Percentiles rank a stretch among this genome's conserved stretches.
phyloP scores from a whole-genome alignment of 2,113 vertebrate species.

The Loxodonta africana region DNA sequence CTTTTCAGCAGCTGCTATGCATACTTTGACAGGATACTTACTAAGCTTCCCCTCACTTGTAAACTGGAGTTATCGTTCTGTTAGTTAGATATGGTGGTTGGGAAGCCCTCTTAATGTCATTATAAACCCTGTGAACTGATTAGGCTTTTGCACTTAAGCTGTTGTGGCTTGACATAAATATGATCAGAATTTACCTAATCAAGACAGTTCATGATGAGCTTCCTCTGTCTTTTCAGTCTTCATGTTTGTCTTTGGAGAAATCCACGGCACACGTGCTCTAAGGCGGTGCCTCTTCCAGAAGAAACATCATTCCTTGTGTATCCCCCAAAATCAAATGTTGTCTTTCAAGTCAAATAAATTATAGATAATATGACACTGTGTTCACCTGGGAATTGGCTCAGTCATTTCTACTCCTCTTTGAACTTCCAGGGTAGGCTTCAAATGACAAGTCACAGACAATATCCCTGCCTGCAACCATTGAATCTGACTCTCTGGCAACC shows the following conservation, averaged over 20 bases:
- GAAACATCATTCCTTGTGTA: background rate
- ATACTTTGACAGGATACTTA: background rate
- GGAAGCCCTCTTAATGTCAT: background rate
- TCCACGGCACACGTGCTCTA: background rate
- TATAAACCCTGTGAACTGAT: background rate
- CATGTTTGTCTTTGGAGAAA: background rate
- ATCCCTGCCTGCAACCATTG: background rate
- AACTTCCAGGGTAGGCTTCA: background rate
- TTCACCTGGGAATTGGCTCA: background rate
- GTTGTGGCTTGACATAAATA: background rate
- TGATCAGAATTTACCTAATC: background rate
- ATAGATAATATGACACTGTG: background rate
- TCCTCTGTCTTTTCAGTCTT: background rate
- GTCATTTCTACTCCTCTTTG: background rate
- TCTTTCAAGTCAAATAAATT: background rate
- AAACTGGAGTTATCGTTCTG: background rate
- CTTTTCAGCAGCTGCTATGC: background rate
- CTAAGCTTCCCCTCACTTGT: background rate
- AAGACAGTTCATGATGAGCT: background rate
- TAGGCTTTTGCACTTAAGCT: background rate
- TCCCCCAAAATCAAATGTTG: background rate
- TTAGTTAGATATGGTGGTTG: background rate
- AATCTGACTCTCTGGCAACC: constrained; percentile 60
- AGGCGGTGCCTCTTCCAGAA: background rate
- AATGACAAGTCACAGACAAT: background rate